Evolutionary conservation across 2,797 vertebrate genomes (phyloP).

Genomic region (Enteromius fasciolatus): DNA sequence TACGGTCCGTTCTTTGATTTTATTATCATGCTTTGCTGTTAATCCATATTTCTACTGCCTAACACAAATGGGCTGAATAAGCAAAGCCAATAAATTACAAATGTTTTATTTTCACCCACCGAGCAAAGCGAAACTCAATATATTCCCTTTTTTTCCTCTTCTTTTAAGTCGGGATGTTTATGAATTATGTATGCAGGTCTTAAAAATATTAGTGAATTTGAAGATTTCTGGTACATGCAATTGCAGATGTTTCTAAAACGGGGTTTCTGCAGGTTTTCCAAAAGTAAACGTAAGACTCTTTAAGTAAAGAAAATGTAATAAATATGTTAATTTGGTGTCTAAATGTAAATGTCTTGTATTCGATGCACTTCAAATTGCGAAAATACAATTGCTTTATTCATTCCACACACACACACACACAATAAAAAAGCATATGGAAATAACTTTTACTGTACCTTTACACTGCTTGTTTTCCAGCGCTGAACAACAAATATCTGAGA

Average conservation of each 20-base stretch:
- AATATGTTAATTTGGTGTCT: background rate
- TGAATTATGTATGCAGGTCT: slow-evolving; percentile 1
- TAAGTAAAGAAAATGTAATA: background rate
- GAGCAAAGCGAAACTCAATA: background rate
- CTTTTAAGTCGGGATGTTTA: background rate
- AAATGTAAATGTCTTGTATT: background rate
- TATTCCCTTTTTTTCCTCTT: background rate
- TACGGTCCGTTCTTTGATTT: background rate
- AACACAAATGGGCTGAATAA: background rate
- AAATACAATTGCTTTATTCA: background rate
- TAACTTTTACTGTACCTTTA: background rate
- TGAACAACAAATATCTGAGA: background rate
- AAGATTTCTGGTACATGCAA: background rate
- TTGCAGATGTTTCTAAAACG: background rate
- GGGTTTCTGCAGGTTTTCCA: background rate
- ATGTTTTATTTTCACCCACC: background rate
- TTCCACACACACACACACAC: background rate
- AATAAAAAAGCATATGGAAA: background rate
- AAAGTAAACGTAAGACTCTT: background rate
- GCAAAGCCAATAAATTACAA: background rate
- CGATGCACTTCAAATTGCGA: background rate
- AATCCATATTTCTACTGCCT: background rate
- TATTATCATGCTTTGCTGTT: background rate
- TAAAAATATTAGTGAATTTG: background rate
- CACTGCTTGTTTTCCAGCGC: background rate